Conservation (phyloP, 2,113 vertebrate genomes). For the Otolemur garnettii region DNA sequence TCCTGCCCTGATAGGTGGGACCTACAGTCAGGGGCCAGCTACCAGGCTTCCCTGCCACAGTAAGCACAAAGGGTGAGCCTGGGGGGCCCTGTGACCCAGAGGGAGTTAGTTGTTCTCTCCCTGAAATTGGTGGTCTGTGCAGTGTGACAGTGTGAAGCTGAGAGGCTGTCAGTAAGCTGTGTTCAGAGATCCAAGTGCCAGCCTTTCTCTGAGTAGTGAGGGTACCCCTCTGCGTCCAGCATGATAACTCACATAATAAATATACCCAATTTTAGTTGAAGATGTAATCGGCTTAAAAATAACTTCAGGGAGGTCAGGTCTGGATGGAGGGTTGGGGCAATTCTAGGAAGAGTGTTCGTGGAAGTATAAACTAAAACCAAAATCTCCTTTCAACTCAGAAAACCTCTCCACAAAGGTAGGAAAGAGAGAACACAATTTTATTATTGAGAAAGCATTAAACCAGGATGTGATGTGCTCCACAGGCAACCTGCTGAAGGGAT, state of each 20-base stretch:
- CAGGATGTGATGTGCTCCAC: neutral
- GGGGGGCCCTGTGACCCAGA: neutral
- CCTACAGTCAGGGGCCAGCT: neutral
- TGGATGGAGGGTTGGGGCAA: slow-evolving; percentile 10
- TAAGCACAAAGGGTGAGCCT: neutral
- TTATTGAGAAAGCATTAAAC: neutral
- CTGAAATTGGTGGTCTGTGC: neutral
- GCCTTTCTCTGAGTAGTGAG: neutral
- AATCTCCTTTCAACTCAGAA: neutral
- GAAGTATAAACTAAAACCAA: slow-evolving; percentile 25
- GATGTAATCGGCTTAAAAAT: neutral
- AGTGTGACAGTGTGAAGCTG: no score
- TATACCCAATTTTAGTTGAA: slow-evolving; percentile 17
- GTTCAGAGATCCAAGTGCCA: neutral
- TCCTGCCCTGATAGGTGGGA: neutral
- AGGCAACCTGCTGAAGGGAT: neutral
- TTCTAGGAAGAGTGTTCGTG: neutral
- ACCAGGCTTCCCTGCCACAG: neutral
- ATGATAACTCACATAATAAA: neutral
- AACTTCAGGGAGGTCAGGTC: slow-evolving; percentile 13
- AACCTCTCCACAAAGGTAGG: neutral
- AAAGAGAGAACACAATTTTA: slow-evolving; percentile 29
- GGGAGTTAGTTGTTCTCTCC: neutral
- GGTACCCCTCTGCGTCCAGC: neutral
- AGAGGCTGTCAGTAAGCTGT: neutral